A percentile compares a stretch with the other conserved stretches of the same genome.
Conservation (phyloP, 2,113 vertebrate genomes). For the Lucifuga dentata region DNA sequence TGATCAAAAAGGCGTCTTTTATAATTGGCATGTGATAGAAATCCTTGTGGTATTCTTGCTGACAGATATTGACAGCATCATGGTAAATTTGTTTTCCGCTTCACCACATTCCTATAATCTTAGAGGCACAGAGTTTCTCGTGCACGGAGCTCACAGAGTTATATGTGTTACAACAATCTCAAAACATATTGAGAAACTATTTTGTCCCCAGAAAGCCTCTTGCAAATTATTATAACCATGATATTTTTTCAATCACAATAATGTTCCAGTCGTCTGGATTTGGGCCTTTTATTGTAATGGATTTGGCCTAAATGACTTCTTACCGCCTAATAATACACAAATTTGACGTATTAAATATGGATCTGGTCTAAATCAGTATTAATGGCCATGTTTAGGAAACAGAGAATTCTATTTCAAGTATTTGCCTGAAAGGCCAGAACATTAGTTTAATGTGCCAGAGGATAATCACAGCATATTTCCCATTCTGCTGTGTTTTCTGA, state of each 20-base stretch:
- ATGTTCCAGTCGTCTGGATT: neutral
- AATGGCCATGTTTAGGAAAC: slow-evolving; percentile 40
- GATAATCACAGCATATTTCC: slow-evolving; percentile 42
- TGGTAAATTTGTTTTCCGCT: no score
- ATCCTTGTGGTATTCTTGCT: no score
- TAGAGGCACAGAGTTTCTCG: neutral
- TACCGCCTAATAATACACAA: slow-evolving; percentile 16
- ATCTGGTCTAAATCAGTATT: slow-evolving; percentile 41
- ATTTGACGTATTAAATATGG: slow-evolving; percentile 31
- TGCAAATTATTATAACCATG: slow-evolving; percentile 2
- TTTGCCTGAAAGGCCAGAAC: slow-evolving; percentile 37
- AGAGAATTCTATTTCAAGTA: slow-evolving; percentile 37
- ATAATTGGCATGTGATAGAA: no score
- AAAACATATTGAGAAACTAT: slow-evolving; percentile 3
- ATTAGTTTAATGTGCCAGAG: slow-evolving; percentile 35
- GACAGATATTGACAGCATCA: no score
- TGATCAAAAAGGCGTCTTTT: neutral
- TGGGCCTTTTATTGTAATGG: slow-evolving; percentile 24
- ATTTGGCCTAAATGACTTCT: neutral
- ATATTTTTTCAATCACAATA: slow-evolving; percentile 15
- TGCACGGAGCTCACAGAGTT: slow-evolving; percentile 11
- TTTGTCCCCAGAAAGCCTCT: neutral
- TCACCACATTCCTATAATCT: no score
- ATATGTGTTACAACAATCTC: neutral
- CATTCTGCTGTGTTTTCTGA: slow-evolving; percentile 23